Evolutionary conservation across 2,888 invertebrate genomes (phyloP), one percentile per base, ranked within the genome.

Genomic region (Amblyteles armatorius): DNA sequence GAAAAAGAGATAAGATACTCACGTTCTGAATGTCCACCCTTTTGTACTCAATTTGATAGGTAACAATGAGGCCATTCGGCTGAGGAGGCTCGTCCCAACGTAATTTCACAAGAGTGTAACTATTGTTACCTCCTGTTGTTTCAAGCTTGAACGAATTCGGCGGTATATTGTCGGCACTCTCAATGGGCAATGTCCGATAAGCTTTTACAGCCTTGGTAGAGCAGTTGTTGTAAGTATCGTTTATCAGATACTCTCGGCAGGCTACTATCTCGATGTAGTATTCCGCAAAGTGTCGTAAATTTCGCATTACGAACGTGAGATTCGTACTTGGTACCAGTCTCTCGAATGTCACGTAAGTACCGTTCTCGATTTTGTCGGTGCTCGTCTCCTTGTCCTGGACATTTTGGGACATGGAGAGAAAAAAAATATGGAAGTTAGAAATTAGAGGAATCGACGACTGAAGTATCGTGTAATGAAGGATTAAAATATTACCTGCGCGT

Each of bases 51-150:
- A 99, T 96, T 86, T 96, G 96, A 94, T 99, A 99, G 0, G 97
- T 96, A 60, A 98, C 96, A 67, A 99, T 96, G 83, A 97, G 95
- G 1, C 99, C 98, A 93, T 99, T 99, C 0, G 99, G 99, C 86
- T 96, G 94, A 29, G 92, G 89, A 0, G 99, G 99, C 88, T 97
- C 96, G 2, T 95, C 94, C 99, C 99, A 99, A 36, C 94, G 95
- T 3, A 98, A 94, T 68, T 96, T 96, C 16, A 97, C 95, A 88
- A 95, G 95, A 0, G 95, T 95, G 29, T 93, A 90, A 85, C 94
- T 95, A 72, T 91, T 91, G 83, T 92, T 93, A 36, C 91, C 91
- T 9, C 90, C 88, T 26, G 89, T 88, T 50, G 86, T 89, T 6
- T 78, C 87, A 5, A 91, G 40, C 65, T 87, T 87, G 65, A 94